These are phyloP conservation scores for Climacteris rufus DNA, from an alignment of 2,113 vertebrate species.

Conservation along the genomic window DNA sequence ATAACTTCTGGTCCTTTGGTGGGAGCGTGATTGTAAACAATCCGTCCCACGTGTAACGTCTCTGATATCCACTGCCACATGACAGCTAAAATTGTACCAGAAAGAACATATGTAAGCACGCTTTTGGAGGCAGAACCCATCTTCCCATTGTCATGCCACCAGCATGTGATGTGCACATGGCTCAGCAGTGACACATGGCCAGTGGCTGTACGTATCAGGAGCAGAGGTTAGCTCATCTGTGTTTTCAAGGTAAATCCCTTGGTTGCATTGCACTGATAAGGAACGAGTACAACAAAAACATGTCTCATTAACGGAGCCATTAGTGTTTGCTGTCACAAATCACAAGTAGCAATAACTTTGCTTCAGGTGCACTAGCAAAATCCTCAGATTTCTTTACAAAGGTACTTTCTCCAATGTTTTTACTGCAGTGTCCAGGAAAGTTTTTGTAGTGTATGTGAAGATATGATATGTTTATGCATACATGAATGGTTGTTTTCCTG, in stretches of 20 bases:
- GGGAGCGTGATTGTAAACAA: background rate
- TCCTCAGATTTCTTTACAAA: background rate
- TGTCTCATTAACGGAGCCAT: background rate
- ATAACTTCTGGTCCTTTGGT: background rate
- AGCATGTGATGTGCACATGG: conserved; percentile 43
- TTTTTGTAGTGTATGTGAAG: background rate
- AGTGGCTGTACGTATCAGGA: background rate
- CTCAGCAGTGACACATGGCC: background rate
- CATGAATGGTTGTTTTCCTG: background rate
- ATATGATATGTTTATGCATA: background rate
- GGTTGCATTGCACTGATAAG: background rate
- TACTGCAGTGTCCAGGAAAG: background rate
- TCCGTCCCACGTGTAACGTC: background rate
- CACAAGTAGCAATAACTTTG: background rate
- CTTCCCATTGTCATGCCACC: conserved; percentile 46
- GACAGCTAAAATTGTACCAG: conserved; percentile 27
- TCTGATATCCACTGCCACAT: conserved; percentile 5
- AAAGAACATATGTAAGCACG: background rate
- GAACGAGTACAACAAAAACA: background rate
- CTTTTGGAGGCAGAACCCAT: background rate
- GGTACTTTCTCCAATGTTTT: background rate
- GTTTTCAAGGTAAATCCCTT: background rate
- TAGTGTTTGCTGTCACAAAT: background rate
- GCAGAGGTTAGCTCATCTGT: background rate
- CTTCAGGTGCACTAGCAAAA: background rate